These are phyloP conservation scores for Sycophila texana DNA, from an alignment of 2,888 invertebrate genomes.

Conservation along the genomic window DNA sequence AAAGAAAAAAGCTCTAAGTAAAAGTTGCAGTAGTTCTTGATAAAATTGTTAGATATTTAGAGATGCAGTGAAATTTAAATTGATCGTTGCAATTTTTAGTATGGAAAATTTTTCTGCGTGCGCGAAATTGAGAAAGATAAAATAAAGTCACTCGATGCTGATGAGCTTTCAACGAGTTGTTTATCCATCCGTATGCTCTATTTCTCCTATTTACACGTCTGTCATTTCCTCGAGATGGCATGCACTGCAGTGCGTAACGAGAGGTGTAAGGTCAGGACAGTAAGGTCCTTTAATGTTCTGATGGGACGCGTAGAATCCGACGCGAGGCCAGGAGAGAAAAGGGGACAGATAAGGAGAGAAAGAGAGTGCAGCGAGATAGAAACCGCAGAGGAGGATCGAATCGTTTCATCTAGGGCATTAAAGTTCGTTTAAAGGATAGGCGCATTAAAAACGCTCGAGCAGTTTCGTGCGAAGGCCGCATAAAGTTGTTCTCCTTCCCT, in stretches of 20 bases:
- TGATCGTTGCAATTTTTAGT: too few species aligned
- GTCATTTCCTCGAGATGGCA: slow-evolving; percentile 15
- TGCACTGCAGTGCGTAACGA: neutral
- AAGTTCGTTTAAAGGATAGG: slow-evolving; percentile 53
- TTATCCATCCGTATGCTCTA: neutral
- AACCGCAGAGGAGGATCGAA: slow-evolving; percentile 33
- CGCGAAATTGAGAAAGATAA: too few species aligned
- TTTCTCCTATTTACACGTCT: neutral
- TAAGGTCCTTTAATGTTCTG: slow-evolving; percentile 37
- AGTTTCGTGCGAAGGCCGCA: slow-evolving; percentile 49
- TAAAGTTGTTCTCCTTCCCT: slow-evolving; percentile 35
- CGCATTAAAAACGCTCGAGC: slow-evolving; percentile 47
- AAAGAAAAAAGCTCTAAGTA: too few species aligned
- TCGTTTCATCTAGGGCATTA: slow-evolving; percentile 53
- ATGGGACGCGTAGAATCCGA: neutral
- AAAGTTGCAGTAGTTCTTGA: too few species aligned
- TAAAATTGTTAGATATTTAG: too few species aligned
- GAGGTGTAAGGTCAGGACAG: neutral
- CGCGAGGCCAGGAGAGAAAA: neutral
- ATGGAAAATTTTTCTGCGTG: too few species aligned
- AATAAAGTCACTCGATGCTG: too few species aligned
- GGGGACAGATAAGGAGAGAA: neutral
- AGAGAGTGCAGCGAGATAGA: slow-evolving; percentile 14
- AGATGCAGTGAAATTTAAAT: too few species aligned
- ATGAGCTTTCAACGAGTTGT: too few species aligned